Base-by-base conservation (phyloP, 2,113 vertebrate genomes). In the Microtus oregoni region DNA sequence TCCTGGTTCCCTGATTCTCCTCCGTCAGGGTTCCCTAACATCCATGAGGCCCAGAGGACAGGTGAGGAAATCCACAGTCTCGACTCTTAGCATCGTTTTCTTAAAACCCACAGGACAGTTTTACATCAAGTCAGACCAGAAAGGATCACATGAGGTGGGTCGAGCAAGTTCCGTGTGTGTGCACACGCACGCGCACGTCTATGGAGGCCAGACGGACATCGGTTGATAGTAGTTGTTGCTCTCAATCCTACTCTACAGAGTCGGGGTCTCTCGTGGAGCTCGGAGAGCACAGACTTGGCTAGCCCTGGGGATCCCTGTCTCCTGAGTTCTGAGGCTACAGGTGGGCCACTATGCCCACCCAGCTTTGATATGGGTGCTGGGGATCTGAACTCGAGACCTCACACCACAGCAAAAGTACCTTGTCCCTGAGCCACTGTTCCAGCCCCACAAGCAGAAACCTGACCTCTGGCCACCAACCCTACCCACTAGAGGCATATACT, bases 31-130 rank as follows among this genome's bases (percentile, higher is more conserved):
- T 75, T 14, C n/a, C 68, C 68, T 19, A 41, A 55, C 22, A 32
- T 65, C 75, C 5, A 0, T 9, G 0, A 1, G 47, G 19, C 7
- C 61, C 2, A 17, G 1, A 20, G 35, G 41, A 52, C 11, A 1
- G 24, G 19, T 0, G 3, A 47, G 11, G 47, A 63, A 78, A 11
- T 32, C 47, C 58, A 58, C 58, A 58, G 24, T 86, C 72, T 50
- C 4, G 0, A 63, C 89, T 52, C 47, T 12, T 26, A 30, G 76
- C 1, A 28, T 2, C 3, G 30, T 75, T 73, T 41, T 61, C 24
- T n/a, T n/a, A 68, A n/a, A 86, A 11, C 26, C 30, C 65, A 63
- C 1, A 50, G 28, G 19, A 35, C 13, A 50, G n/a, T 32, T 50
- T n/a, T 26, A 28, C 3, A 5, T 12, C 4, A 41, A 63, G 78